Evolutionary conservation across 2,888 invertebrate species (phyloP), one percentile per base, ranked within the genome.

Genomic region (Nezara viridula): DNA sequence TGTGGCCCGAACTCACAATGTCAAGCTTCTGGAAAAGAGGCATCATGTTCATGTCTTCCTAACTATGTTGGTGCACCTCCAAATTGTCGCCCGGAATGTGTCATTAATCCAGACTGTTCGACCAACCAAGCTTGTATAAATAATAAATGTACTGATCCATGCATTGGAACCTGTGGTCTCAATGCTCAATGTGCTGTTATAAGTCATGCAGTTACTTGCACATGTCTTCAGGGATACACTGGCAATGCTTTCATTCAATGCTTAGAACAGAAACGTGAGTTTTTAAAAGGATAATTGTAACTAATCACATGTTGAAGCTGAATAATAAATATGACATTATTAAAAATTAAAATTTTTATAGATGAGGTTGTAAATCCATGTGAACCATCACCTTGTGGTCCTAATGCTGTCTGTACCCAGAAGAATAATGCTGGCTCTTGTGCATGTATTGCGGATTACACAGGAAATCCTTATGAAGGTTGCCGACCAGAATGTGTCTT

Each of bases 211-310:
- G 97, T 97, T 0, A 96, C 96, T 1, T 98, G 98, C 92, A 95
- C 95, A 14, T 98, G 98, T 92, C 94, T 94, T 47, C 93, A 94
- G 52, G 96, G 96, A 91, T 97, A 94, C 92, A 96, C 95, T 16
- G 98, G 98, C 90, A 96, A 97, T 93, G 96, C 97, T 86, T 97
- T 97, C 92, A 95, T 96, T 60, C 96, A 96, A 92, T 97, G 97
- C 92, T 93, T 95, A 89, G 93, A 93, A 88, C 94, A 95, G 92
- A 93, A 94, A 93, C 94, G 95, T 95, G 92, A 91, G 92, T 91
- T 66, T 37, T 77, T 7, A 10, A 37, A 27, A 21, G n/a, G 16
- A 47, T 60, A 16, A 27, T 16, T 60, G 16, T 60, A 27, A 60
- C n/a, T 24, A 27, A n/a, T 55, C 10, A 60, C 16, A 44, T 14